These are phyloP conservation scores for Bradypus variegatus DNA, from an alignment of 2,797 vertebrate species.

Conservation along the genomic window DNA sequence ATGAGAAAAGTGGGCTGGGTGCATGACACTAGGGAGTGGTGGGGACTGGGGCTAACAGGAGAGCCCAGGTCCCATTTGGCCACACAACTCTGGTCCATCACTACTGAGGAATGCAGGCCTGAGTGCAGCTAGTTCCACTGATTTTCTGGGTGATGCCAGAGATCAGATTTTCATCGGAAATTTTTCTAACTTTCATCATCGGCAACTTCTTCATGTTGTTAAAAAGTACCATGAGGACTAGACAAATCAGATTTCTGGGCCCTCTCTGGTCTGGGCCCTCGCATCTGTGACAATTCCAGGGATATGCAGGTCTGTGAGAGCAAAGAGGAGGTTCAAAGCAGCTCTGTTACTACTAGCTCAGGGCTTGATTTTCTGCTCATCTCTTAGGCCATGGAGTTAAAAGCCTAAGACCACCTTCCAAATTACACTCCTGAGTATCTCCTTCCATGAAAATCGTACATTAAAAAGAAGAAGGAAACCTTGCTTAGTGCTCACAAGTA, in stretches of 20 bases:
- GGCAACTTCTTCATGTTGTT: neutral
- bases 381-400: neutral
- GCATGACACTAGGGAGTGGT: neutral
- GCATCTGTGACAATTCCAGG: neutral
- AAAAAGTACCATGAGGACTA: neutral
- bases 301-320: neutral
- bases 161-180: neutral
- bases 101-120: neutral
- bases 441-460: neutral
- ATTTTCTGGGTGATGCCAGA: neutral
- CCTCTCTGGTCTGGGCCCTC: neutral
- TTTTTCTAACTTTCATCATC: neutral
- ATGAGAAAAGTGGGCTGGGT: neutral
- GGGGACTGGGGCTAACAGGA: neutral
- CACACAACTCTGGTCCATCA: neutral
- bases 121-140: neutral
- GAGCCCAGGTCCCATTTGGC: neutral
- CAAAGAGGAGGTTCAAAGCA: neutral
- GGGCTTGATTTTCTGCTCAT: neutral
- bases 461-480: neutral
- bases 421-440: neutral
- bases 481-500: accelerated
- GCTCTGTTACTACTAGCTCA: accelerated
- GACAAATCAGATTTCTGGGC: neutral
- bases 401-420: neutral